Percentiles rank a stretch among this genome's conserved stretches.
Evolutionary conservation across 2,888 invertebrate genomes (phyloP).

Genomic region (Oscheius sp.): DNA sequence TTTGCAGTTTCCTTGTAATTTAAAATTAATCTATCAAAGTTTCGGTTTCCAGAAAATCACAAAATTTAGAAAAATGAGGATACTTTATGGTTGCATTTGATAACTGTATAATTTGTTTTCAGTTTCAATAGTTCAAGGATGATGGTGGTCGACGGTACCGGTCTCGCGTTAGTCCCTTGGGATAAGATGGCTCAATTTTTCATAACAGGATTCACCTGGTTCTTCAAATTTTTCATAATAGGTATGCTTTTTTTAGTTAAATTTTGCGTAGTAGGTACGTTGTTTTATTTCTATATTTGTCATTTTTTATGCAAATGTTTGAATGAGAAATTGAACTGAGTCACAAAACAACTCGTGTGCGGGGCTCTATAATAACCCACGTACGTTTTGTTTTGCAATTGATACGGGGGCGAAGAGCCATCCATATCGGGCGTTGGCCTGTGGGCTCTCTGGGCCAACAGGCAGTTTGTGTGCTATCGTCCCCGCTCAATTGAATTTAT

Average conservation of each 20-base stretch:
- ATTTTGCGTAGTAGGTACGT: no score
- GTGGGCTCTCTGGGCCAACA: neutral
- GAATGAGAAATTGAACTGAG: neutral
- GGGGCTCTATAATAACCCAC: no score
- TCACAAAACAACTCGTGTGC: neutral
- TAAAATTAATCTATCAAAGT: no score
- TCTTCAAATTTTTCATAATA: constrained; percentile 52
- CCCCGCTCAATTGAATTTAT: constrained; percentile 9
- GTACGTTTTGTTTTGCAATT: constrained; percentile 7
- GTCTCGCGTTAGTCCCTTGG: constrained; percentile 58
- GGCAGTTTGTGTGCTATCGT: constrained; percentile 11
- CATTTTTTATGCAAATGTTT: no score
- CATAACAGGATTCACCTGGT: constrained; percentile 37
- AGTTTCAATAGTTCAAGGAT: constrained; percentile 33
- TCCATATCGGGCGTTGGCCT: neutral
- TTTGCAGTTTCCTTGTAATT: no score
- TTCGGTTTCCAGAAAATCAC: no score
- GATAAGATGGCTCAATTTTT: constrained; percentile 38
- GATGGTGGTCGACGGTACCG: constrained; percentile 60
- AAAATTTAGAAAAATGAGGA: no score
- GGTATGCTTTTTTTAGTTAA: constrained; percentile 40
- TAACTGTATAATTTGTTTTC: constrained; percentile 3
- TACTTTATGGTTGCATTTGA: no score
- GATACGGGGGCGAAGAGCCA: neutral
- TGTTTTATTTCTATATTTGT: no score